Evolutionary conservation across 1,140 invertebrate genomes (phyloP), one percentile per base, ranked within the genome.

Genomic region (Triops cancriformis): DNA sequence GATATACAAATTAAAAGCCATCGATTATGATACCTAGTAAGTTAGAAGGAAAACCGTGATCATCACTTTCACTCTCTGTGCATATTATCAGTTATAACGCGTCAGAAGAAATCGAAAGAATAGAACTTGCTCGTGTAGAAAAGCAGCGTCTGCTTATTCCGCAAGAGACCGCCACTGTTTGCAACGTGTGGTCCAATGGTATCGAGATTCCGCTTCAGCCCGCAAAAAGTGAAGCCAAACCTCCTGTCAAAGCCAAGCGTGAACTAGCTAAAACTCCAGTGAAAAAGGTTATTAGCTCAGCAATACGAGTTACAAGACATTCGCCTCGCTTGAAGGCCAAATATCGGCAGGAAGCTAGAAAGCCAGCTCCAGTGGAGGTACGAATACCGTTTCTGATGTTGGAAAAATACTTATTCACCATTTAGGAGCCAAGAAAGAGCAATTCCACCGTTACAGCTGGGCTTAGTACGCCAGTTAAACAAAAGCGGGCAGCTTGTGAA

Each of bases 111-210:
- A 18, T 64, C 6, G 51, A 64, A 23, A 18, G 51, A 23, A 18
- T 9, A 18, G 10, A 64, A 23, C 0, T 64, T 64, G 14, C n/a
- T 64, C 10, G 23, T 64, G 51, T 64, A 6, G 51, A 64, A 64
- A 64, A 18, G 23, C 51, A 64, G 51, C 51, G 51, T 64, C 6
- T 64, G 51, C 51, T 64, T n/a, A 23, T 64, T 64, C 51, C 51
- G 18, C 51, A 23, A 12, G 51, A 64, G 14, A 64, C 51, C 14
- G 51, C 11, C 6, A 64, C n/a, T 64, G 51, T 64, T 23, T 64
- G 51, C 51, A 64, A 64, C 51, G 51, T 64, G 51, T 64, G 51
- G 51, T 64, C 51, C 51, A 64, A 64, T 23, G 51, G 51, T 64
- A 64, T 64, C 2, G 51, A 64, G 51, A 64, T 64, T 14, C 51